Evolutionary conservation across 1,140 invertebrate genomes (phyloP).

Genomic region (Pinna nobilis): DNA sequence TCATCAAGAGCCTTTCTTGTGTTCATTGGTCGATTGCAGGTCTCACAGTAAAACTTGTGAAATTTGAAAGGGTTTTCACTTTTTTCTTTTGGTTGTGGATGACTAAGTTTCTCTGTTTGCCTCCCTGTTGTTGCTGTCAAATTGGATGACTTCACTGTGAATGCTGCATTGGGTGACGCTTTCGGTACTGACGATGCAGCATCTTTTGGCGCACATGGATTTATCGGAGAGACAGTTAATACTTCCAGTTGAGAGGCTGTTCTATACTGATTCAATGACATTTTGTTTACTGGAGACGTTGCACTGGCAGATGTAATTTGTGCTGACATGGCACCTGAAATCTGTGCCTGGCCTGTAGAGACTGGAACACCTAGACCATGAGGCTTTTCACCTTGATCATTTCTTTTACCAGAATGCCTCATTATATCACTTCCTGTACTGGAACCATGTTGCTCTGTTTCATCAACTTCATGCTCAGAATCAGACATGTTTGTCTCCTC

Average conservation of each 20-base stretch:
- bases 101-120: not conserved
- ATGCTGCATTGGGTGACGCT: not conserved
- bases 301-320: no score
- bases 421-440: not conserved
- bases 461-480: not conserved
- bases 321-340: no score
- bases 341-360: no score
- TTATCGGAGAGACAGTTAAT: no score
- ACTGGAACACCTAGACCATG: no score
- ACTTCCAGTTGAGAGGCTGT: no score
- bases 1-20: constrained; percentile 49
- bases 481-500: not conserved
- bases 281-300: no score
- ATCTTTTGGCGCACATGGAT: no score
- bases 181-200: not conserved
- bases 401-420: not conserved
- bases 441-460: no score
- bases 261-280: no score
- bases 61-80: not conserved
- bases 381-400: not conserved
- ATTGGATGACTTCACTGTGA: not conserved
- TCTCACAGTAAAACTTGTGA: constrained; percentile 51
- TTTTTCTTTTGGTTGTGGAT: not conserved
- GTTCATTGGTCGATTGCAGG: constrained; percentile 60
- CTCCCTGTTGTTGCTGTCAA: not conserved